Conservation (phyloP, 1,140 invertebrate species). For the Belonocnema kinseyi region DNA sequence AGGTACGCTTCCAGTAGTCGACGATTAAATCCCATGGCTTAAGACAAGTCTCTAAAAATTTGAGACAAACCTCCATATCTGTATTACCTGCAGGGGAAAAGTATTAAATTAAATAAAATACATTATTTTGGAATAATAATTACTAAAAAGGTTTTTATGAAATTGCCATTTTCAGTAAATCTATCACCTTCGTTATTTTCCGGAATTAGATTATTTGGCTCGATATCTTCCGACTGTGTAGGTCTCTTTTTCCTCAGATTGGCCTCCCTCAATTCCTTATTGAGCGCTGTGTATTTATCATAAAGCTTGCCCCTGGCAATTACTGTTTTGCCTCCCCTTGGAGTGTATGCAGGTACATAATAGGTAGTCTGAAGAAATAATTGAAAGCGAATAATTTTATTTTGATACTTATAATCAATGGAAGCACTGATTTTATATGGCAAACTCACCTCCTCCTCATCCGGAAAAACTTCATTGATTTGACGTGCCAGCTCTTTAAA, state of each 20-base stretch:
- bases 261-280: constrained; percentile 19
- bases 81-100: background rate
- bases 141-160: too few species aligned
- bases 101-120: background rate
- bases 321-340: constrained; percentile 21
- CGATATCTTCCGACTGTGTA: background rate
- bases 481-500: constrained; percentile 1
- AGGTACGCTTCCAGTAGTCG: background rate
- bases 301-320: constrained; percentile 20
- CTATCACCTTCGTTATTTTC: background rate
- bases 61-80: background rate
- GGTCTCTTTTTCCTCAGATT: constrained; percentile 2
- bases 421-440: too few species aligned
- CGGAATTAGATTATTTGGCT: background rate
- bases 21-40: constrained; percentile 16
- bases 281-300: background rate
- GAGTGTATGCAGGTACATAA: constrained; percentile 8
- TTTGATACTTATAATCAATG: too few species aligned
- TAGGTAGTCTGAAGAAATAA: background rate
- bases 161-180: too few species aligned
- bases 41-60: constrained; percentile 18
- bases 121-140: background rate
- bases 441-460: background rate
- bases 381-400: too few species aligned
- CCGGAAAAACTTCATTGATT: background rate